Base-by-base conservation (phyloP, 2,113 vertebrate genomes). In the Helogale parvula region DNA sequence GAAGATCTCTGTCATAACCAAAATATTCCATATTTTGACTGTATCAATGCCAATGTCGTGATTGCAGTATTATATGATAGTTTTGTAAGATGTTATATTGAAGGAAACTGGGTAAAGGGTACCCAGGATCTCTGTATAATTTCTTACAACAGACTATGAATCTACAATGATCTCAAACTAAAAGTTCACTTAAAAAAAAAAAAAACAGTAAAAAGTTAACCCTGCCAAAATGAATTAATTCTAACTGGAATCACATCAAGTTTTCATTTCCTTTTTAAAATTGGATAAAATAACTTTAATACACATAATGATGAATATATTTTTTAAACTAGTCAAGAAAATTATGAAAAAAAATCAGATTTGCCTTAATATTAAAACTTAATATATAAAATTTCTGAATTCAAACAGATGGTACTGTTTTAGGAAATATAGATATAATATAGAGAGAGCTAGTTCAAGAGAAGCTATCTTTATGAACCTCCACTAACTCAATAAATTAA, bases 251-350 rank as follows among this genome's bases (percentile, higher is more conserved):
- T n/a, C 15, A 57, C 15, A 94, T 8, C 5, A 84, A 84, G 6
- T 87, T 92, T 90, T 82, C 80, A 77, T 88, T 97, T 84, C 47
- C 14, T 52, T 92, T 94, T 92, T 89, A 69, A 90, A 93, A 72
- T 2, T 83, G 63, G 35, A 60, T 38, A 52, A 63, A 74, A 63
- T 90, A 87, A 93, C n/a, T 47, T 94, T 63, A 96, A 87, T 45
- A 83, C 10, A 77, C 31, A 66, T 47, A 87, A 88, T 57, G 9
- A 95, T 52, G 50, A 74, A 63, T 52, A 89, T 1, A 82, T 50
- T 72, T 90, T 86, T 86, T 16, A 95, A 66, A 92, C 14, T 29
- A 86, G 29, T 9, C 45, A 90, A 90, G 45, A 90, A 96, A 90
- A 96, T 83, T 68, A 69, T 33, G 15, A 45, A 77, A 79, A 79